A percentile compares a stretch with the other conserved stretches of the same genome.
Evolutionary conservation across 37 sponge, comb jelly and placozoan species (phyloP).

Genomic region (Aplysina aerophoba): DNA sequence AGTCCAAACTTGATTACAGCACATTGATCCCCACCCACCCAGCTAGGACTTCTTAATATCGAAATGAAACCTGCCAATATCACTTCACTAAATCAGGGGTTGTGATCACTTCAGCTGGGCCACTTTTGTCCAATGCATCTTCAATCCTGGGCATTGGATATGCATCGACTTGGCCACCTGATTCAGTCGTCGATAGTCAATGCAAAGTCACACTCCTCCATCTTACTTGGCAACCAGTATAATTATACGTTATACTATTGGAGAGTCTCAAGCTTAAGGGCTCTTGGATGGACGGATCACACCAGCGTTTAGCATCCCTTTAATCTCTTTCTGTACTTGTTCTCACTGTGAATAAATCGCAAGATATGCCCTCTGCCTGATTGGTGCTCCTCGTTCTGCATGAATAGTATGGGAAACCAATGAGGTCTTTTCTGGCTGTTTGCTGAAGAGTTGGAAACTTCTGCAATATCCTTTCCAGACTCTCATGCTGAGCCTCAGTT

Average conservation of each 20-base stretch:
- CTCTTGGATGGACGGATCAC: constrained; percentile 44
- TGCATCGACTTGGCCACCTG: constrained; percentile 36
- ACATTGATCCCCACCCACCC: too few species aligned
- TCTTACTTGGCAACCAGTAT: constrained; percentile 61
- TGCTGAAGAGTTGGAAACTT: too few species aligned
- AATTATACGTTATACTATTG: too few species aligned
- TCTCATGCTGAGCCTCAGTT: too few species aligned
- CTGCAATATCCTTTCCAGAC: background rate
- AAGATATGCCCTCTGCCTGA: too few species aligned
- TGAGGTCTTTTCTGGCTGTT: too few species aligned
- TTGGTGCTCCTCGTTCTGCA: too few species aligned
- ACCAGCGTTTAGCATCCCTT: constrained; percentile 43
- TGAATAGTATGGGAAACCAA: too few species aligned
- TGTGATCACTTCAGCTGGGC: constrained; percentile 38
- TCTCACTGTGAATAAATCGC: too few species aligned
- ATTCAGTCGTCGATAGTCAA: constrained; percentile 53
- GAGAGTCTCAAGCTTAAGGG: constrained; percentile 52
- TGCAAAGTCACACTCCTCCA: constrained; percentile 41
- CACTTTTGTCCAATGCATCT: constrained; percentile 50
- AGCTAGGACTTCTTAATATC: too few species aligned
- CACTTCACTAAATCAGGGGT: constrained; percentile 52
- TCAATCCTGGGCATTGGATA: constrained; percentile 64
- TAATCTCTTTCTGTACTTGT: constrained; percentile 26
- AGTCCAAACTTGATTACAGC: too few species aligned
- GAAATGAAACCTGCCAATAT: too few species aligned